These are phyloP conservation scores for Natrix natrix DNA, from an alignment of 2,797 vertebrate species.

Conservation along the genomic window DNA sequence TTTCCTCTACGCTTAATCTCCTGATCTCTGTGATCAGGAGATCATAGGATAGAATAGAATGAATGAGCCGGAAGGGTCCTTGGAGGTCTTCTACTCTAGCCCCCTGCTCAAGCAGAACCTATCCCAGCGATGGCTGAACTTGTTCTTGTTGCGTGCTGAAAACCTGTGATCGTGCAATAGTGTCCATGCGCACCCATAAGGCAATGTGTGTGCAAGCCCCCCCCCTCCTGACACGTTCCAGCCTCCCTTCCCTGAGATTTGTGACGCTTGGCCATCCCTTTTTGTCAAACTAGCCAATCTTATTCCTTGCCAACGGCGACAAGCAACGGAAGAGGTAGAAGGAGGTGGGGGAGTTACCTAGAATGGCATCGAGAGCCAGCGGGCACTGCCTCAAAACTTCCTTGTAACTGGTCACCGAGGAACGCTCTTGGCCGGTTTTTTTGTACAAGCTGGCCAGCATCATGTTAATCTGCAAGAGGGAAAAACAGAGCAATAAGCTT, in stretches of 20 bases:
- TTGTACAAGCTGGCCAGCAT: slow-evolving; percentile 97
- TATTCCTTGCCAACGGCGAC: neutral
- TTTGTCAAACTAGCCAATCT: neutral
- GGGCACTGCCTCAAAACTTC: slow-evolving; percentile 97
- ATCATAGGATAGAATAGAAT: no score
- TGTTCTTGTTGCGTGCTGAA: no score
- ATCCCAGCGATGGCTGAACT: no score
- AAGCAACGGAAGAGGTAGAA: accelerated
- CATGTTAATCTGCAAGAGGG: slow-evolving; percentile 91
- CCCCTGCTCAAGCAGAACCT: no score
- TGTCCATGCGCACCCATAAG: no score
- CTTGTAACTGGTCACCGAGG: slow-evolving; percentile 97
- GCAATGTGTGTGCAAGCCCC: no score
- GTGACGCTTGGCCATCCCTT: neutral
- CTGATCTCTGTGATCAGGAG: no score
- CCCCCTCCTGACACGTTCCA: neutral
- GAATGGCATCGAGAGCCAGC: slow-evolving; percentile 92
- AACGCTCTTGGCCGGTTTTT: slow-evolving; percentile 96
- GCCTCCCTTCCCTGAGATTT: neutral
- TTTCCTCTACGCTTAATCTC: neutral
- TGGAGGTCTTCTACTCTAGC: no score
- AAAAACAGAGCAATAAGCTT: neutral
- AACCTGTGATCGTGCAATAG: no score
- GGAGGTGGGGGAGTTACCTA: slow-evolving; percentile 75
- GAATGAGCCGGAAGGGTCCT: no score